These are phyloP conservation scores for Austrofundulus limnaeus DNA, from an alignment of 2,113 vertebrate genomes.

Conservation along the genomic window DNA sequence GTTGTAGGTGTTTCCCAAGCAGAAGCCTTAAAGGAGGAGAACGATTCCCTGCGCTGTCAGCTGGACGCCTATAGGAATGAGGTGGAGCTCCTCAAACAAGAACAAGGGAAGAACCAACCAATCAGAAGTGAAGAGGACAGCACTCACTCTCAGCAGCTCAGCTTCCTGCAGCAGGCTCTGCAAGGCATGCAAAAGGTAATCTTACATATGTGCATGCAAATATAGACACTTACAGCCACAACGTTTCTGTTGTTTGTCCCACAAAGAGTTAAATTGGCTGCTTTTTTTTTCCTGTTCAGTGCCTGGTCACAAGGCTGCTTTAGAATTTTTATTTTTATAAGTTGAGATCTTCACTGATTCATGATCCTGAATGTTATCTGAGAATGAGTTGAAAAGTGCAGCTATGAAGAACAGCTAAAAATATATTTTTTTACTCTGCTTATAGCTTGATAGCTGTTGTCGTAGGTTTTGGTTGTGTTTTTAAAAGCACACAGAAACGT, in stretches of 20 bases:
- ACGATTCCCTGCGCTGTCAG: constrained; percentile 95
- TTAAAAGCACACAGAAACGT: neutral
- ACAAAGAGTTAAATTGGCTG: neutral
- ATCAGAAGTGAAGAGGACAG: constrained; percentile 84
- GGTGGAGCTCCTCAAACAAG: constrained; percentile 93
- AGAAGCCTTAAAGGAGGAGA: constrained; percentile 93
- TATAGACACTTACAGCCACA: neutral
- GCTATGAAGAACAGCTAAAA: constrained; percentile 26
- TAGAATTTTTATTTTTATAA: neutral
- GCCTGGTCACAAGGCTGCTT: neutral
- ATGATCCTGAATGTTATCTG: no score
- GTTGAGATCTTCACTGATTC: no score
- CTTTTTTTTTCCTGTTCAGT: neutral
- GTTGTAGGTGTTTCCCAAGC: constrained; percentile 81
- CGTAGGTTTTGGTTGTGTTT: constrained; percentile 17
- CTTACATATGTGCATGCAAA: neutral
- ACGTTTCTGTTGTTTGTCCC: neutral
- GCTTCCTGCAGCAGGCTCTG: constrained; percentile 92
- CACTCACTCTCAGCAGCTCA: constrained; percentile 90
- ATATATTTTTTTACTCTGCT: constrained; percentile 8
- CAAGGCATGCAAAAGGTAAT: constrained; percentile 97
- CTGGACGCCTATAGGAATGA: constrained; percentile 94
- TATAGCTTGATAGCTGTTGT: neutral
- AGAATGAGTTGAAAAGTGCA: neutral
- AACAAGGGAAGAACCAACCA: constrained; percentile 86